phyloP scores from a whole-genome alignment of 2,113 vertebrate genomes.

The Fregetta grallaria region DNA sequence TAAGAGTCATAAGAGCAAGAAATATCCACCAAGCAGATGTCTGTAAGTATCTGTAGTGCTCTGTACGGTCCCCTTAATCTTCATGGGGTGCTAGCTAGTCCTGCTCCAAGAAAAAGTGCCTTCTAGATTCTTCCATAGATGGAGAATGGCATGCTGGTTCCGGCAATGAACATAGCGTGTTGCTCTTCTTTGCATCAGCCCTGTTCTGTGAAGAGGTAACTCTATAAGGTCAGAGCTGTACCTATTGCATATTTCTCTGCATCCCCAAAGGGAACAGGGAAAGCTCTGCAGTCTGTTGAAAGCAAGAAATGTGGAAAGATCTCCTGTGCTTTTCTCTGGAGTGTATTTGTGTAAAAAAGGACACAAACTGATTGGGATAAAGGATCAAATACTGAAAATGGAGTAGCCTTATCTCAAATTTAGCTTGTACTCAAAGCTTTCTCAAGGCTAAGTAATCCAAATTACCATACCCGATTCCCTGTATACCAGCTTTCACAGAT shows the following conservation, averaged over 20 bases:
- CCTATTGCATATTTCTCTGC: neutral
- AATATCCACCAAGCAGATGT: constrained; percentile 55
- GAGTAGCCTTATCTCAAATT: neutral
- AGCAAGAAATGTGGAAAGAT: neutral
- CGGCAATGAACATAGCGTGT: neutral
- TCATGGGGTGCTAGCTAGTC: neutral
- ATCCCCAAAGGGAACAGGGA: neutral
- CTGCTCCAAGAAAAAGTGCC: neutral
- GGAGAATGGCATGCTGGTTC: neutral
- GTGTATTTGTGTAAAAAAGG: neutral
- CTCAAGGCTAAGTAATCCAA: neutral
- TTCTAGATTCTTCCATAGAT: neutral
- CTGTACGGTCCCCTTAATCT: neutral
- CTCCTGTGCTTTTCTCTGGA: neutral
- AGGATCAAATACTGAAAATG: neutral
- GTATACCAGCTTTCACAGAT: neutral
- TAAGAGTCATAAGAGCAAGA: constrained; percentile 65
- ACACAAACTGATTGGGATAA: neutral
- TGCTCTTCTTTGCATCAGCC: neutral
- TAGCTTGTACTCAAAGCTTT: neutral
- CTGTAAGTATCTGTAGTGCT: constrained; percentile 32
- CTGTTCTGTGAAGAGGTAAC: neutral
- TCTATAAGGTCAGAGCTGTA: neutral
- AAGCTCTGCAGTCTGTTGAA: neutral
- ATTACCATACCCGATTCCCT: neutral